Conservation (phyloP, 64 coral and sea anemone species). For the Porites australiensis region DNA sequence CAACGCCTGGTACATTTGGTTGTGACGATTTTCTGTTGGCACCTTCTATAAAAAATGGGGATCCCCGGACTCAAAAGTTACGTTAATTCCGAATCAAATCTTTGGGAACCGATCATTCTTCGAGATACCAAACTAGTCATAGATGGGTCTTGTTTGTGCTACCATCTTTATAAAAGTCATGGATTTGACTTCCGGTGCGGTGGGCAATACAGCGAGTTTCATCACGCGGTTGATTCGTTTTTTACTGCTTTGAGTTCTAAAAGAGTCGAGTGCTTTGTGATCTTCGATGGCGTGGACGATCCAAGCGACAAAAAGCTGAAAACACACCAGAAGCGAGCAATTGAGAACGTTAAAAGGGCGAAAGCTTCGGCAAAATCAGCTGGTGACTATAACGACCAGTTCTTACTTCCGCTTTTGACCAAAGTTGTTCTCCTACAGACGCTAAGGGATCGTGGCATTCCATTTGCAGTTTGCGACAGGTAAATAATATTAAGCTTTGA, state of each 20-base stretch:
- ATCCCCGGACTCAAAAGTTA: conserved; percentile 79
- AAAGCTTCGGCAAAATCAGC: conserved; percentile 15
- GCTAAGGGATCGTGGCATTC: conserved; percentile 46
- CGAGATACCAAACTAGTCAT: conserved; percentile 68
- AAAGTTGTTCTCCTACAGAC: conserved; percentile 63
- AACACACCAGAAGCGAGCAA: conserved; percentile 36
- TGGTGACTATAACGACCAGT: background rate
- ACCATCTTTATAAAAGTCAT: conserved; percentile 60
- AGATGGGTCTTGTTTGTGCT: conserved; percentile 69
- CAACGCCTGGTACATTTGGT: background rate
- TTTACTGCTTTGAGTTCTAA: conserved; percentile 51
- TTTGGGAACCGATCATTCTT: conserved; percentile 65
- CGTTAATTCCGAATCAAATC: conserved; percentile 52
- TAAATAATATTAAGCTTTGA: too few species aligned
- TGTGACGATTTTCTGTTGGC: background rate
- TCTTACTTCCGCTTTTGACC: conserved; percentile 55
- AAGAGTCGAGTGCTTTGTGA: conserved; percentile 50
- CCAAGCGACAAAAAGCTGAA: conserved; percentile 75
- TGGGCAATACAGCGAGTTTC: conserved; percentile 71
- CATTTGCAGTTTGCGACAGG: conserved; percentile 82
- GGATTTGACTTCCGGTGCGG: conserved; percentile 65
- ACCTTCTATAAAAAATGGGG: conserved; percentile 44
- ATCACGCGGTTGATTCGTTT: conserved; percentile 38
- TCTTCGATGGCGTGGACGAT: conserved; percentile 75
- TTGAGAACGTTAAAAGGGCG: conserved; percentile 27